These are phyloP conservation scores for Myiozetetes cayanensis DNA, from an alignment of 2,113 vertebrate species.

Conservation along the genomic window DNA sequence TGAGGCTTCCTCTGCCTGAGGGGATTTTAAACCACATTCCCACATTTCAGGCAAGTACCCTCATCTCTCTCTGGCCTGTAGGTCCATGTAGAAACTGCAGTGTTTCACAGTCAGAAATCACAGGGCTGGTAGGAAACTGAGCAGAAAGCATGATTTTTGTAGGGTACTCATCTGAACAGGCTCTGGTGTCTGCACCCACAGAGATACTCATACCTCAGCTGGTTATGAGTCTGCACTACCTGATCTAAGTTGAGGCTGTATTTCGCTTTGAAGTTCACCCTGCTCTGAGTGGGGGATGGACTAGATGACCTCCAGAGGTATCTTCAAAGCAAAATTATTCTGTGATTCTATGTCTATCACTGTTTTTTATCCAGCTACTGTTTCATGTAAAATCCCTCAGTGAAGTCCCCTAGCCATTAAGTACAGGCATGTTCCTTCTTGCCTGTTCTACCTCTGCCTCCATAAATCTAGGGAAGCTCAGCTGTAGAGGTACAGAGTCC, in stretches of 20 bases:
- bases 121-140: not conserved
- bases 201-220: not conserved
- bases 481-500: not conserved
- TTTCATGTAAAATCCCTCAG: constrained; percentile 58
- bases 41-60: constrained; percentile 52
- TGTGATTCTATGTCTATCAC: constrained; percentile 21
- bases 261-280: constrained; percentile 59
- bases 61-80: constrained; percentile 49
- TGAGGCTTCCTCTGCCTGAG: constrained; percentile 70
- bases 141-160: not conserved
- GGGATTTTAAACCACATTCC: constrained; percentile 68
- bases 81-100: constrained; percentile 9
- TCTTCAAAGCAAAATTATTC: constrained; percentile 64
- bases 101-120: not conserved
- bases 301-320: constrained; percentile 52
- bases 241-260: constrained; percentile 39
- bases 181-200: not conserved
- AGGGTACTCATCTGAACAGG: not conserved
- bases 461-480: constrained; percentile 47
- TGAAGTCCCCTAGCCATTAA: constrained; percentile 38
- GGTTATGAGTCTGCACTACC: constrained; percentile 22
- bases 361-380: constrained; percentile 61
- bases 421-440: constrained; percentile 47
- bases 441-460: constrained; percentile 21
- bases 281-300: constrained; percentile 16